phyloP scores from a whole-genome alignment of 2,113 vertebrate genomes.

The Vimba vimba region DNA sequence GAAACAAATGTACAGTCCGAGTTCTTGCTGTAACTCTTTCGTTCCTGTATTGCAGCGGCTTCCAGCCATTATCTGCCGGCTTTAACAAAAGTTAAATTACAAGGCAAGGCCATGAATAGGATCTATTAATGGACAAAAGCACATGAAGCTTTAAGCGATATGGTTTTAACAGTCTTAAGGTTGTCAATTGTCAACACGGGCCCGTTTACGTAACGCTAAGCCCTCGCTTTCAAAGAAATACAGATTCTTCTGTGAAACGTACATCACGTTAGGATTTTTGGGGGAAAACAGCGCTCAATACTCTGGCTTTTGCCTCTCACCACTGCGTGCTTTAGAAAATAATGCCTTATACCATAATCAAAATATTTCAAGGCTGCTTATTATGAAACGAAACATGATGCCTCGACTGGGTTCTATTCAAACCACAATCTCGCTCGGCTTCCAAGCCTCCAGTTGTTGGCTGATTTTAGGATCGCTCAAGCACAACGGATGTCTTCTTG shows the following conservation, averaged over 20 bases:
- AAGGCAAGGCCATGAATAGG: not conserved
- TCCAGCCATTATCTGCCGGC: not conserved
- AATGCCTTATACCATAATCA: not conserved
- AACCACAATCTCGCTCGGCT: slow-evolving; percentile 25
- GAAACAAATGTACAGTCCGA: not conserved
- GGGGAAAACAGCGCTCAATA: not conserved
- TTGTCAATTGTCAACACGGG: slow-evolving; percentile 64
- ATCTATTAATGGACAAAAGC: slow-evolving; percentile 14
- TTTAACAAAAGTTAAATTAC: not conserved
- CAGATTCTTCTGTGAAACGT: not conserved
- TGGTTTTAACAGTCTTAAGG: slow-evolving; percentile 79
- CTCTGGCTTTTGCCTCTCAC: slow-evolving; percentile 37
- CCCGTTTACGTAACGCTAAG: slow-evolving; percentile 17
- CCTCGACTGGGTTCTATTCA: slow-evolving; percentile 56
- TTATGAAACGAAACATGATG: slow-evolving; percentile 38
- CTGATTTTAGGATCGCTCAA: slow-evolving; percentile 31
- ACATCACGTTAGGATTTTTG: not conserved
- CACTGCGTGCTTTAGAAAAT: slow-evolving; percentile 3
- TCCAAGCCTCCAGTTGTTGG: slow-evolving; percentile 33
- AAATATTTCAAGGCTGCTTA: slow-evolving; percentile 47
- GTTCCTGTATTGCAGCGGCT: not conserved
- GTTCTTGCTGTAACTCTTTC: not conserved
- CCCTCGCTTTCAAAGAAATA: slow-evolving; percentile 15
- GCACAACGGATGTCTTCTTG: slow-evolving; percentile 45
- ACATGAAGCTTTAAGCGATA: slow-evolving; percentile 64